These are phyloP conservation scores for Microcebus jonahi DNA, from an alignment of 2,113 vertebrate genomes.

Conservation along the genomic window DNA sequence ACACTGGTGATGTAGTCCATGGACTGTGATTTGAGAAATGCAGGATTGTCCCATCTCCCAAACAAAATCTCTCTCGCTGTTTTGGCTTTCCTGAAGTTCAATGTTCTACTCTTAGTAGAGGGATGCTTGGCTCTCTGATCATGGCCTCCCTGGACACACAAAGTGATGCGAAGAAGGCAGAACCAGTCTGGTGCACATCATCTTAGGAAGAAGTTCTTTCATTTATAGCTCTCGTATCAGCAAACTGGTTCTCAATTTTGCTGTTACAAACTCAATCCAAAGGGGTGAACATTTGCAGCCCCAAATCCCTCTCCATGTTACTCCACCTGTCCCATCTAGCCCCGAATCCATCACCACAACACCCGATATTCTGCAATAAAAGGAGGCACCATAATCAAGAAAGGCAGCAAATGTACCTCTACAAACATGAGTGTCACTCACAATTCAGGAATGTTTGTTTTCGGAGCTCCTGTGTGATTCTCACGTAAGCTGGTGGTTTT, in stretches of 20 bases:
- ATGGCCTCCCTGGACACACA: rapidly evolving
- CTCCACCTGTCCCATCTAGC: rapidly evolving
- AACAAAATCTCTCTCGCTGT: background rate
- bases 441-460: rapidly evolving
- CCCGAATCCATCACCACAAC: background rate
- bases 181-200: background rate
- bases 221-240: background rate
- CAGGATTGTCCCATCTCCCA: background rate
- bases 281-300: background rate
- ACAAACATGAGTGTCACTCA: rapidly evolving
- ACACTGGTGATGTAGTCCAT: rapidly evolving
- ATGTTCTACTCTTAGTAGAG: rapidly evolving
- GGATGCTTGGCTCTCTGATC: background rate
- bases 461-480: background rate
- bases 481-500: too few species aligned
- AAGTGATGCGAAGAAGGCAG: background rate
- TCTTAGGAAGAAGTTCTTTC: rapidly evolving
- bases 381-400: background rate
- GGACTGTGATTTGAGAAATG: background rate
- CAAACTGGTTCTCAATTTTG: background rate
- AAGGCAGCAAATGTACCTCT: rapidly evolving
- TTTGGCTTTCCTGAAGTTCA: background rate
- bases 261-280: rapidly evolving
- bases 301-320: rapidly evolving
- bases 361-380: rapidly evolving